These are phyloP conservation scores for Pandion haliaetus DNA, from an alignment of 2,113 vertebrate species.

Conservation along the genomic window DNA sequence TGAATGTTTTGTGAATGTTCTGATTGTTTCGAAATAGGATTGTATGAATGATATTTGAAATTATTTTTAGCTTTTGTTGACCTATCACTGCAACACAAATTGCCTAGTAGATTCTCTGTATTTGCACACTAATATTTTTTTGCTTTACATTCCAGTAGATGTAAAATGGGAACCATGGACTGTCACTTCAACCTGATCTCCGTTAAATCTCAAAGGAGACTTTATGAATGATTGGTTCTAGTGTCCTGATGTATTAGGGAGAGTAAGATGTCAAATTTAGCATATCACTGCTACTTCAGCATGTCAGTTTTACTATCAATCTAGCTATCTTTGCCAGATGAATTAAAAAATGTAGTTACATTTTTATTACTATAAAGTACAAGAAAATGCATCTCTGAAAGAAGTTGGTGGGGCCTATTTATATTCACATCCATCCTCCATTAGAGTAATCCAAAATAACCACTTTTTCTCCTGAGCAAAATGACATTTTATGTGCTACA, in stretches of 20 bases:
- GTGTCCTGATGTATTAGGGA: not conserved
- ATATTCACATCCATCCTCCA: not conserved
- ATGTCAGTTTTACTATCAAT: constrained; percentile 3
- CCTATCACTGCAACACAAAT: not conserved
- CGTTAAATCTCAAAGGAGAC: not conserved
- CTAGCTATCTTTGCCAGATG: not conserved
- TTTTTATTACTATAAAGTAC: not conserved
- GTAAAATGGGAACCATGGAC: not conserved
- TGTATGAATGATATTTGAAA: not conserved
- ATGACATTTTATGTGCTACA: not conserved
- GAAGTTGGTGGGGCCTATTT: not conserved
- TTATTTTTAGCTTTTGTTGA: not conserved
- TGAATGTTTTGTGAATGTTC: not conserved
- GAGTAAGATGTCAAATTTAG: constrained; percentile 45
- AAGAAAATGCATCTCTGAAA: not conserved
- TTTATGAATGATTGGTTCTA: constrained; percentile 37
- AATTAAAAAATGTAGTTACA: not conserved
- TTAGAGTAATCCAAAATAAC: not conserved
- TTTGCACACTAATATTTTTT: not conserved
- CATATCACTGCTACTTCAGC: not conserved
- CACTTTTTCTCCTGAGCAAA: not conserved
- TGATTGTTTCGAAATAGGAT: not conserved
- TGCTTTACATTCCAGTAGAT: not conserved
- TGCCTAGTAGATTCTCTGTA: not conserved
- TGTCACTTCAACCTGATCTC: not conserved